Evolutionary conservation across 2,888 invertebrate genomes (phyloP), one percentile per base, ranked within the genome.

Genomic region (Mythimna lalbum): DNA sequence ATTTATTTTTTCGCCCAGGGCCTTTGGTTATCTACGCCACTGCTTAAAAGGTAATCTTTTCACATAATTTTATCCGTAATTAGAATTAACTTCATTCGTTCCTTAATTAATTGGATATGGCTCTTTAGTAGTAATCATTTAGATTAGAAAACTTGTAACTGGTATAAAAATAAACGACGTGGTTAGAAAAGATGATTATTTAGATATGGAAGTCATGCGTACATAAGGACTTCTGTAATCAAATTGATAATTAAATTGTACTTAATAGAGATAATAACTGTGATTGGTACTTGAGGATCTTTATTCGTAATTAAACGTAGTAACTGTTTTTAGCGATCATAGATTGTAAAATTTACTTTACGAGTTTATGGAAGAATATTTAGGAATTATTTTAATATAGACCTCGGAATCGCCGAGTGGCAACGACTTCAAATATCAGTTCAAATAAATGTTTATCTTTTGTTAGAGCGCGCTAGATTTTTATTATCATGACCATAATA

Each of bases 201-300:
- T 53, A 19, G 27, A 63, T 72, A 63, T 14, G 56, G 21, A 23
- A 56, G 27, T 63, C 33, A 0, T 50, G 14, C 17, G 14, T 19
- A 23, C 14, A 19, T 31, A 23, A 70, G 27, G 33, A 36, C n/a
- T 17, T 21, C 9, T 72, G 50, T 23, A 57, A 72, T 57, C 2
- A 63, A 73, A 47, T 52, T 52, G 27, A 36, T 61, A 72, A 17
- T 72, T 50, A 43, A 63, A 63, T 27, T 43, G 17, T 21, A 36
- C 27, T 31, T 55, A 21, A 36, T 50, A 21, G n/a, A 36, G 12
- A 49, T 59, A 50, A 43, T 52, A 1, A 10, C 43, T 1, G n/a
- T 39, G 39, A 43, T 21, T 17, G 1, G n/a, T 23, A 50, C 21
- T 62, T 62, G 6, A 7, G 12, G 2, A 21, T 36, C n/a, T 69